A percentile compares a stretch with the other conserved stretches of the same genome.
Conservation (phyloP, 2,888 invertebrate species). For the Eupithecia subfuscata region DNA sequence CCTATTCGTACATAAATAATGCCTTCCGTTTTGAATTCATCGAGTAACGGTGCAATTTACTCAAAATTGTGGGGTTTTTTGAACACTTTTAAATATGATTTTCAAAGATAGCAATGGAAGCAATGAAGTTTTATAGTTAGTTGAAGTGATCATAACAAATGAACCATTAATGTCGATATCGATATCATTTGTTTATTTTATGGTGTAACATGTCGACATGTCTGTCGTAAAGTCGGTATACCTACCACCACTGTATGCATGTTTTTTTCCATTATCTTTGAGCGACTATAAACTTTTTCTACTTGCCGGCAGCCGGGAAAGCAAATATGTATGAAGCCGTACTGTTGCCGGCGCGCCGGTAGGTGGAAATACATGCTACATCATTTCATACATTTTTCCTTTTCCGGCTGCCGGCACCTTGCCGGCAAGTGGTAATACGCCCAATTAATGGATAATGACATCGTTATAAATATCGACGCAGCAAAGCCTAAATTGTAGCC, state of each 20-base stretch:
- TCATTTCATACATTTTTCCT: background rate
- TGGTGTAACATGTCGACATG: too few relatives aligned
- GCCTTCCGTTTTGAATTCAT: slow-evolving; percentile 9
- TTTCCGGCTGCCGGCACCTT: background rate
- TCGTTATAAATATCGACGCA: background rate
- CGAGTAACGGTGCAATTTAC: slow-evolving; percentile 2
- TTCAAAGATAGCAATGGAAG: background rate
- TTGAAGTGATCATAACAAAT: background rate
- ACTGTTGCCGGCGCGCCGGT: background rate
- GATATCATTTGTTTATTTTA: background rate
- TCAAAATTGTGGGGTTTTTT: background rate
- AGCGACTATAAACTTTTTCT: background rate
- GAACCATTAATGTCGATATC: background rate
- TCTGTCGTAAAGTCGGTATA: background rate
- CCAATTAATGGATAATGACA: background rate
- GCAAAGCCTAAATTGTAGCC: background rate
- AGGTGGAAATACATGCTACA: background rate
- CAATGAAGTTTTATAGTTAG: background rate
- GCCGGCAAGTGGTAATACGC: background rate
- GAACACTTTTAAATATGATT: background rate
- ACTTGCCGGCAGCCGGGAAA: background rate
- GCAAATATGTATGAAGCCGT: background rate
- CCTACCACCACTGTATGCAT: background rate
- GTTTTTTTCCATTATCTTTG: background rate
- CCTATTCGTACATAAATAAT: slow-evolving; percentile 10